Evolutionary conservation across 2,113 vertebrate genomes (phyloP).

Genomic region (Grallaria varia): DNA sequence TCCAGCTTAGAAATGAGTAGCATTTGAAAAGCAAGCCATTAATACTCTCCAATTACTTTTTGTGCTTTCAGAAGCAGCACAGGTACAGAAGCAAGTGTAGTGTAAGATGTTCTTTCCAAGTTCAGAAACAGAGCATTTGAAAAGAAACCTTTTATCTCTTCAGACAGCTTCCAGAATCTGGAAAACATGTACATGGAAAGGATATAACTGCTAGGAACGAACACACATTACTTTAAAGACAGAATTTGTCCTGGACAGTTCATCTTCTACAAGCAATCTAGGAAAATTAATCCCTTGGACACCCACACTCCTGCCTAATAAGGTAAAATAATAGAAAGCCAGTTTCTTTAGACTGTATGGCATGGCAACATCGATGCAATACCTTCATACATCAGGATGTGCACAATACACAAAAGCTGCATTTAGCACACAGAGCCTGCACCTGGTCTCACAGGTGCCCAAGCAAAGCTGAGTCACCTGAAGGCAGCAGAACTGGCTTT

Average conservation of each 20-base stretch:
- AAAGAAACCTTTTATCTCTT: background rate
- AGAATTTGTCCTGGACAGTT: background rate
- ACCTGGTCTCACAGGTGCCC: background rate
- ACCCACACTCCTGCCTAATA: background rate
- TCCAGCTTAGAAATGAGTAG: background rate
- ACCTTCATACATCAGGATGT: background rate
- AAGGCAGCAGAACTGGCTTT: background rate
- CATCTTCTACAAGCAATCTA: background rate
- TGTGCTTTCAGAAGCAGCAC: background rate
- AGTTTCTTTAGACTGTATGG: background rate
- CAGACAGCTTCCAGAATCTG: background rate
- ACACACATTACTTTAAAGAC: background rate
- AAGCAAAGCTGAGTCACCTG: background rate
- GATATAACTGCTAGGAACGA: background rate
- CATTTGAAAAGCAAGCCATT: conserved; percentile 8
- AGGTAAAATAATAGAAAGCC: background rate
- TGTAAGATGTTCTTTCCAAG: background rate
- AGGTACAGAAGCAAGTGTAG: too few species aligned
- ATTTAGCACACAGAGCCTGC: background rate
- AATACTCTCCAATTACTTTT: background rate
- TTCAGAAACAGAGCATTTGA: background rate
- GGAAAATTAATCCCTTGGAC: background rate
- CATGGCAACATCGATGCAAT: background rate
- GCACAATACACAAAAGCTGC: background rate
- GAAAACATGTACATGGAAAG: background rate